Evolutionary conservation across 2,888 invertebrate genomes (phyloP).

Genomic region (Sarcophaga rosellei): DNA sequence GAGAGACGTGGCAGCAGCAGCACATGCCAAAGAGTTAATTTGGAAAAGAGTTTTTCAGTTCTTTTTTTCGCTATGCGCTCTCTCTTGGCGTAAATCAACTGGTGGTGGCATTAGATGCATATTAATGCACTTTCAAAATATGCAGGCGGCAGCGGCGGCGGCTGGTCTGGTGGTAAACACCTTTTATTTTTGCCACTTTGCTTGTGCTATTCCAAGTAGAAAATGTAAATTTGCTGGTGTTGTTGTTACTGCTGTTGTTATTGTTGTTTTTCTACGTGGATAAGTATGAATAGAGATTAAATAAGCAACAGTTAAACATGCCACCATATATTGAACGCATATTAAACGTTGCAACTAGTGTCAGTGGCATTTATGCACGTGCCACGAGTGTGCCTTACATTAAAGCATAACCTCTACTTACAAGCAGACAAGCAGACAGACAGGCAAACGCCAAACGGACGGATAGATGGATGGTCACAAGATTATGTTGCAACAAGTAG

Average conservation of each 20-base stretch:
- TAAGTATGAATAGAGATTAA: neutral
- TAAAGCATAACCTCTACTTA: constrained; percentile 31
- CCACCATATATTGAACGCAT: constrained; percentile 43
- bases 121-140: constrained; percentile 39
- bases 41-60: neutral
- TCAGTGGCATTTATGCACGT: constrained; percentile 52
- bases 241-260: neutral
- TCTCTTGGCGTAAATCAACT: constrained; percentile 35
- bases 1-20: neutral
- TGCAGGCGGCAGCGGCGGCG: constrained; percentile 17
- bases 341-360: constrained; percentile 43
- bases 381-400: constrained; percentile 56
- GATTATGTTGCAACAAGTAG: neutral
- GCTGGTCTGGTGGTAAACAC: too few relatives aligned
- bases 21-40: constrained; percentile 30
- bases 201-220: neutral
- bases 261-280: neutral
- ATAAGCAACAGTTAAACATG: constrained; percentile 43
- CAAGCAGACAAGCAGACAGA: neutral
- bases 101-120: constrained; percentile 44
- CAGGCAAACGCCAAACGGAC: neutral
- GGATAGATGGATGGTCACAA: neutral
- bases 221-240: neutral
- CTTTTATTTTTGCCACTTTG: neutral
- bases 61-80: too few relatives aligned